These are phyloP conservation scores for Drosophila grimshawi DNA, from an alignment of 1,140 invertebrate species.

Conservation along the genomic window DNA sequence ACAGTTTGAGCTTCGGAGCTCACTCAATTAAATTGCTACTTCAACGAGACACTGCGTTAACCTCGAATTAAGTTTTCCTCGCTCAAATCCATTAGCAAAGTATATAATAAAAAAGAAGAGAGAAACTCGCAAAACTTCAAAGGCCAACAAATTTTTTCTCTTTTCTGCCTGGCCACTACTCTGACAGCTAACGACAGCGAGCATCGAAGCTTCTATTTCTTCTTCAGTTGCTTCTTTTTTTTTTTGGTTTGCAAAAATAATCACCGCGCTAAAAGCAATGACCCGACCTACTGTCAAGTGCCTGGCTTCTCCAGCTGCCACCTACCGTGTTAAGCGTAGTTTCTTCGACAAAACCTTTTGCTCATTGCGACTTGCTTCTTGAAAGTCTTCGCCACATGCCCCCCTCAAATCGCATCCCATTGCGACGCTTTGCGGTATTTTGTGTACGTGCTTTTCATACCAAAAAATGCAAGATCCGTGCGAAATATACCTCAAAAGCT, in stretches of 20 bases:
- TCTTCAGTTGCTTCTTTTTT: background rate
- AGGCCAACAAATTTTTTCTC: slow-evolving; percentile 41
- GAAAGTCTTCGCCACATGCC: slow-evolving; percentile 23
- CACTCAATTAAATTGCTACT: slow-evolving; percentile 27
- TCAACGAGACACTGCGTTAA: slow-evolving; percentile 16
- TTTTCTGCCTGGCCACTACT: slow-evolving; percentile 47
- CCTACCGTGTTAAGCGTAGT: slow-evolving; percentile 22
- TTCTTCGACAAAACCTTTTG: slow-evolving; percentile 35
- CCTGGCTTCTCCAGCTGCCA: background rate
- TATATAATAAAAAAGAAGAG: background rate
- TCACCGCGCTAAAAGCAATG: slow-evolving; percentile 65
- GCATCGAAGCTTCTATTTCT: slow-evolving; percentile 36
- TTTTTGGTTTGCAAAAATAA: slow-evolving; percentile 50
- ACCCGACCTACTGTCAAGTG: slow-evolving; percentile 48
- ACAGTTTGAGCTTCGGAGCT: slow-evolving; percentile 2
- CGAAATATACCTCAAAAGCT: slow-evolving; percentile 48
- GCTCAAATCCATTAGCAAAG: slow-evolving; percentile 57
- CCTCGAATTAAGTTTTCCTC: slow-evolving; percentile 45
- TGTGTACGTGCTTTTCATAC: slow-evolving; percentile 66
- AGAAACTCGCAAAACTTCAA: slow-evolving; percentile 43
- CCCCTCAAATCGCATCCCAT: too few species aligned
- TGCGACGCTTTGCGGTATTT: slow-evolving; percentile 61
- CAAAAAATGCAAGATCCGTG: slow-evolving; percentile 49
- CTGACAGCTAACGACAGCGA: slow-evolving; percentile 43
- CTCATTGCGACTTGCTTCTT: slow-evolving; percentile 44